A percentile compares a stretch with the other conserved stretches of the same genome.
Evolutionary conservation across 2,888 invertebrate species (phyloP).

Genomic region (Cecidostiba fungosa): DNA sequence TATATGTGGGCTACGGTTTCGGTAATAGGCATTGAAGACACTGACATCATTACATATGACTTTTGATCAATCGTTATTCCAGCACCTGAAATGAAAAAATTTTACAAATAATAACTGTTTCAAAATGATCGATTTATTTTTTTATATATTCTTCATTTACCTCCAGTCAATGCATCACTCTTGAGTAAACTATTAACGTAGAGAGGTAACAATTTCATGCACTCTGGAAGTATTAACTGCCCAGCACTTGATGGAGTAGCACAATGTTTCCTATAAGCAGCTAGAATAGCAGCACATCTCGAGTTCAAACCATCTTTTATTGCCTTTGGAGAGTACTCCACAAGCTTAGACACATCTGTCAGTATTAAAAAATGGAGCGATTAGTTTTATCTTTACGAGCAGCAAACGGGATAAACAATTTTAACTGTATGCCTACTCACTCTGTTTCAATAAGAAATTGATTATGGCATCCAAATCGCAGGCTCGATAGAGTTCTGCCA

Average conservation of each 20-base stretch:
- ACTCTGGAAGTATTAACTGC: constrained; percentile 99
- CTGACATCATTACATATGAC: constrained; percentile 94
- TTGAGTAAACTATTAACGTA: constrained; percentile 96
- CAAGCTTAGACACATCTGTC: constrained; percentile 88
- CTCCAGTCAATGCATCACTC: constrained; percentile 95
- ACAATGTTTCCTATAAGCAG: constrained; percentile 97
- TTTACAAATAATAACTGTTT: background rate
- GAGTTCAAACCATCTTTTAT: constrained; percentile 92
- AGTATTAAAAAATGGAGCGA: background rate
- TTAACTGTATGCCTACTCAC: constrained; percentile 80
- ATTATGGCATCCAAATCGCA: constrained; percentile 97
- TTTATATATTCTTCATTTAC: constrained; percentile 79
- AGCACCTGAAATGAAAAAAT: constrained; percentile 81
- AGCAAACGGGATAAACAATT: background rate
- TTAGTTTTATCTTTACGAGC: background rate
- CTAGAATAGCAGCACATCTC: constrained; percentile 93
- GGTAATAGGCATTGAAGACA: constrained; percentile 92
- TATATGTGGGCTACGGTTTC: constrained; percentile 94
- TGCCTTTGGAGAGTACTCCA: constrained; percentile 91
- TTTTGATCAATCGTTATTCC: constrained; percentile 98
- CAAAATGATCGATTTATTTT: background rate
- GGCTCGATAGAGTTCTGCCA: constrained; percentile 95
- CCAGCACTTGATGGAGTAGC: constrained; percentile 96
- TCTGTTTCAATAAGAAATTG: constrained; percentile 96
- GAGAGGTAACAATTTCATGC: constrained; percentile 97